Evolutionary conservation across 2,888 invertebrate species (phyloP), one percentile per base, ranked within the genome.

Genomic region (Toxonevra muliebris): DNA sequence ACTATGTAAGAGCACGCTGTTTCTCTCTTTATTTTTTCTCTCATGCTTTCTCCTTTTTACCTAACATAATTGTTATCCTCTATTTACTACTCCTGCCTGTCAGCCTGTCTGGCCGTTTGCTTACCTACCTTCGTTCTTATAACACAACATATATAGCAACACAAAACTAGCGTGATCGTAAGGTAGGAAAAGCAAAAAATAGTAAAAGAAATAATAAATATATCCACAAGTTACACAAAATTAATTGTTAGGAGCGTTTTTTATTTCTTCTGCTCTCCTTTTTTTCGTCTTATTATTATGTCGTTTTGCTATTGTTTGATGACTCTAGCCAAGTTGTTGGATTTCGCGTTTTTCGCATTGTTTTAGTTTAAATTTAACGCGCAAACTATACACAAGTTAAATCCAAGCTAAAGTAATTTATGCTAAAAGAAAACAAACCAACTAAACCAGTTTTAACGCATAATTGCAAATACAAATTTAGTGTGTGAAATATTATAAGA

Each of bases 311-410:
- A 7, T 17, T 9, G 8, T 17, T 10, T 45, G 3, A 4, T 30
- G 30, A 7, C 30, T 30, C 7, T 30, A 30, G 48, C 41, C 61
- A 20, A 30, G 43, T 59, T 63, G 20, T 50, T 57, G 30, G 55
- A 57, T 55, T 66, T 61, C 43, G 42, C 50, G 19, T 52, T 48
- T 13, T 30, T 30, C 30, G 2, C 30, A 30, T 30, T 30, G 30
- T 40, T 57, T 69, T 54, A 71, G 71, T 71, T 69, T 58, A 65
- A 63, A 62, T 58, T 65, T 61, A 69, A 69, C 71, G 59, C 57
- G 69, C 69, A 65, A 65, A 69, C 61, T 19, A 69, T 59, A 12
- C 61, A 62, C 68, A 64, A 48, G 48, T 48, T 5, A 30, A 30
- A 30, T 30, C 7, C 30, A 30, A 30, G 7, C 7, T 30, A 30